Percentiles rank a stretch among this genome's conserved stretches.
phyloP scores from a whole-genome alignment of 2,888 invertebrate species.

The Microplitis manilae region DNA sequence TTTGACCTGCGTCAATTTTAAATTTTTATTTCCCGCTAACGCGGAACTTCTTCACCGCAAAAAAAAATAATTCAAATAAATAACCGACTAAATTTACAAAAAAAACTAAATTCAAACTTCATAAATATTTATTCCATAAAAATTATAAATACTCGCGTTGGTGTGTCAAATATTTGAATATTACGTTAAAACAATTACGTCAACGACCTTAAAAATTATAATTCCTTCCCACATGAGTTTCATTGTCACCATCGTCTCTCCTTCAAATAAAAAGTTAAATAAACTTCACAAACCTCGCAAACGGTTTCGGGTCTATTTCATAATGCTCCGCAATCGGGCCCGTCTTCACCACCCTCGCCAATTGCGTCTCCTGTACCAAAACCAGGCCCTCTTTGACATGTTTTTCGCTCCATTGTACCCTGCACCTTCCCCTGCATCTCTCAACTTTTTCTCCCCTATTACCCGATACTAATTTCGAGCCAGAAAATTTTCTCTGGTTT shows the following conservation, averaged over 20 bases:
- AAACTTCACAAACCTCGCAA: slow-evolving; percentile 71
- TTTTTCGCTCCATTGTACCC: slow-evolving; percentile 72
- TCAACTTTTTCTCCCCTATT: slow-evolving; percentile 51
- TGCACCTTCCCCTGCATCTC: slow-evolving; percentile 66
- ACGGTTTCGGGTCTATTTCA: slow-evolving; percentile 73
- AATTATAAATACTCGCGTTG: neutral
- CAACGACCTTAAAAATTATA: neutral
- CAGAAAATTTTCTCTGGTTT: slow-evolving; percentile 52
- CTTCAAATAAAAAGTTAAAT: neutral
- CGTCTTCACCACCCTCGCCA: slow-evolving; percentile 72
- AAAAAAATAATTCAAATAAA: no score
- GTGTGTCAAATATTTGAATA: neutral
- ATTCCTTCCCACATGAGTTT: no score
- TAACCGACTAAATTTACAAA: no score
- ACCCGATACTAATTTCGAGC: slow-evolving; percentile 54
- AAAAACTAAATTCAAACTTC: no score
- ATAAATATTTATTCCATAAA: no score
- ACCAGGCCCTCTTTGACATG: slow-evolving; percentile 73
- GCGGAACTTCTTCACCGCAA: no score
- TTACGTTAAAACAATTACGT: neutral
- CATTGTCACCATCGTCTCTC: neutral
- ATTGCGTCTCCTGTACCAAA: slow-evolving; percentile 71
- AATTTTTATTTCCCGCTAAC: no score
- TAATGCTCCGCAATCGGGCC: slow-evolving; percentile 74
- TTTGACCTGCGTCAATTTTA: no score